Base-by-base conservation (phyloP, 2,797 vertebrate species). In the Epinephelus coioides region DNA sequence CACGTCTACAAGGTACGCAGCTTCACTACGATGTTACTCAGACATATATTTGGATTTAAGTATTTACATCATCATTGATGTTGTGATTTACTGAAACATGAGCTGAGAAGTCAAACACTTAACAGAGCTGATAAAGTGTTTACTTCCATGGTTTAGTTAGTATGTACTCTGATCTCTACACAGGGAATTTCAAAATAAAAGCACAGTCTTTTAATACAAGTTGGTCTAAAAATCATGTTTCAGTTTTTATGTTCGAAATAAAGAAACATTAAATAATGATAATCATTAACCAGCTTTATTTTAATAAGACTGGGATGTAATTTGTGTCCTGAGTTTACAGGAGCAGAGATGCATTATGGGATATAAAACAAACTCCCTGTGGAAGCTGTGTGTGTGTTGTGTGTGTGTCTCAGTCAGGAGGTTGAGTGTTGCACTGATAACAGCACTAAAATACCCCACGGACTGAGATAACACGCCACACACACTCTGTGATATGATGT, bases 1-100 rank as follows among this genome's bases (percentile, higher is more conserved):
- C 94, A 96, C 44, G 94, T 97, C 34, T 98, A 97, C 91, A 98
- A 98, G 97, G 97, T 98, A 95, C 1, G 17, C 0, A 4, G 1
- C 38, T 5, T 13, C 2, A 34, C 34, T 34, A 34, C 7, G 34
- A 7, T 34, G 34, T 7, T 13, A 18, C 8, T 49, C 9, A 2
- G 19, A 14, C 12, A 30, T 17, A 10, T 4, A 5, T 17, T 12
- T 17, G 15, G 11, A 14, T 44, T 4, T 27, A 18, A 18, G 40
- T 34, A 8, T 34, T 34, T 3, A 43, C 9, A 43, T 43, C 2
- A 9, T 30, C 9, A 3, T 1, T 8, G 38, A 40, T 40, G 8
- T 40, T 40, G 0, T 40, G 27, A 34, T 34, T 34, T 34, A 34
- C 34, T 34, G 34, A 30, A 30, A 30, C 27, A 30, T 5, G 27